Evolutionary conservation across 1,140 invertebrate genomes (phyloP).

Genomic region (Uloborus diversus): DNA sequence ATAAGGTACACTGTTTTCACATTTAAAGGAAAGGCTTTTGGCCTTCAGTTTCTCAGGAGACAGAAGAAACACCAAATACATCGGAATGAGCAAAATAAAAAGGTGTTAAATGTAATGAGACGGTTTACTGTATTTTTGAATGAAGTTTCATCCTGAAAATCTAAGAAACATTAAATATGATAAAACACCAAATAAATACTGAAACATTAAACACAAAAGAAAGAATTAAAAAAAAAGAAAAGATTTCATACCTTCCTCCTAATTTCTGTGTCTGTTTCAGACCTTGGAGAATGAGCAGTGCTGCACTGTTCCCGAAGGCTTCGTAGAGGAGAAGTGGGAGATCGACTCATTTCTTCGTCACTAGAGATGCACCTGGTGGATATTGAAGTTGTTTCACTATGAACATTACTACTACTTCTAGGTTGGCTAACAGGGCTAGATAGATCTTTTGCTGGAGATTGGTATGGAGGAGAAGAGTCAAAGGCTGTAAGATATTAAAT

Average conservation of each 20-base stretch:
- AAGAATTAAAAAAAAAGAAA: conserved; percentile 17
- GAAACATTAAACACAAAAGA: too few relatives aligned
- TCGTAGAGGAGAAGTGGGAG: conserved; percentile 55
- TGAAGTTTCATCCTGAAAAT: too few relatives aligned
- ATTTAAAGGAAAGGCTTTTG: too few relatives aligned
- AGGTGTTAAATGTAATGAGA: too few relatives aligned
- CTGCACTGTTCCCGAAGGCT: conserved; percentile 49
- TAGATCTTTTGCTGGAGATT: conserved; percentile 51
- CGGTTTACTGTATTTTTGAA: too few relatives aligned
- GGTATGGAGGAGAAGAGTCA: conserved; percentile 57
- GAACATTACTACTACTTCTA: conserved; percentile 51
- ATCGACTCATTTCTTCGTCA: conserved; percentile 56
- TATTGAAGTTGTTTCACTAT: conserved; percentile 55
- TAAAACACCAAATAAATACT: too few relatives aligned
- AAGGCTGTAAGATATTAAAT: conserved; percentile 55
- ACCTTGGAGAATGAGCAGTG: conserved; percentile 49
- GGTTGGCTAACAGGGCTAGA: conserved; percentile 54
- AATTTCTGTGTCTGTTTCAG: conserved; percentile 46
- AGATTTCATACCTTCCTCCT: conserved; percentile 43
- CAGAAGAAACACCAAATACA: too few relatives aligned
- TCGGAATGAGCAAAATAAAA: too few relatives aligned
- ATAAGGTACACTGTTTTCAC: too few relatives aligned
- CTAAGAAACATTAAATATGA: too few relatives aligned
- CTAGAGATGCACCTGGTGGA: conserved; percentile 54
- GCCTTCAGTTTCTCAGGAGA: too few relatives aligned